Base-by-base conservation (phyloP, 1,140 invertebrate species). In the Lerema accius region DNA sequence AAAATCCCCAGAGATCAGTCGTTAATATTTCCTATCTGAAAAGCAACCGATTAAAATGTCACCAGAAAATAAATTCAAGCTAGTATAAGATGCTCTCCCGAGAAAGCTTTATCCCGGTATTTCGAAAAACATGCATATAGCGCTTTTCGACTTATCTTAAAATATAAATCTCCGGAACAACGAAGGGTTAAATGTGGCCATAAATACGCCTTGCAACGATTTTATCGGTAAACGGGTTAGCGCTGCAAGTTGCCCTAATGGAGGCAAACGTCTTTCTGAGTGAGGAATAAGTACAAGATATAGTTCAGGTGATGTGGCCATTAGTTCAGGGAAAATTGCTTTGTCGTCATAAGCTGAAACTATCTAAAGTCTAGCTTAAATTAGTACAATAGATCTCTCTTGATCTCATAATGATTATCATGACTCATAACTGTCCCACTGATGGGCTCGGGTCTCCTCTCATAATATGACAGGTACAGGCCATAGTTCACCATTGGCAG, bases 131-230 rank as follows among this genome's bases (percentile, higher is more conserved):
- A 35, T 46, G 32, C 9, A 39, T 28, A 46, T 49, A 35, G 64
- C 50, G 51, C 56, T 63, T 51, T 59, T 51, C 19, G 14, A 42
- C 56, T 50, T 66, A 66, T 66, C 64, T 61, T 19, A 16, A 32
- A 26, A 48, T 46, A 66, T 66, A 66, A 66, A 66, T 66, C 42
- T 43, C 6, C 11, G 14, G 39, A 66, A 66, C 56, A 48, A 60
- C 56, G 17, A 59, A 59, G 32, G 46, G 32, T 32, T 60, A 48
- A 46, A 46, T 53, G 56, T 28, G 58, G n/a, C 50, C 11, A 42
- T 55, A 55, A 63, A 63, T 62, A 51, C 23, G 48, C 42, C 40
- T 43, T 45, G 46, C 23, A 14, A 28, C 49, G 61, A 63, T 63
- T 40, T 14, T 63, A 63, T 63, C 61, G 26, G 11, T 13, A n/a